These are phyloP conservation scores for Caenorhabditis imperialis DNA, from an alignment of 2,888 invertebrate species.

Conservation along the genomic window DNA sequence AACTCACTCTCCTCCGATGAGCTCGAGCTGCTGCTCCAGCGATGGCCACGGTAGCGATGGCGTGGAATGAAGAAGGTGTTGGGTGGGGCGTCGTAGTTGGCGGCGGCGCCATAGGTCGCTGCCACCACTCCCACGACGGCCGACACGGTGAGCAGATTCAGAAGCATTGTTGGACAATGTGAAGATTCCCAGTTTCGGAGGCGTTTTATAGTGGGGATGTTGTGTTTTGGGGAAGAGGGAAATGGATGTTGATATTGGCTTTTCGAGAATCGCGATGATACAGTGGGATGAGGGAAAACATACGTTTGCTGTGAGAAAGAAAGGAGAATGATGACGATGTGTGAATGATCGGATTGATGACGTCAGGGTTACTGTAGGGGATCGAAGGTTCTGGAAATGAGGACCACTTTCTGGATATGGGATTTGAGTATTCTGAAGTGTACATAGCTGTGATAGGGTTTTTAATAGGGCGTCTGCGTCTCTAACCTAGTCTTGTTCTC, in stretches of 20 bases:
- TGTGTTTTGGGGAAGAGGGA: background rate
- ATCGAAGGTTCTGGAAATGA: no score
- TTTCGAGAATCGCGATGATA: no score
- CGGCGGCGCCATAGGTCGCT: conserved; percentile 7
- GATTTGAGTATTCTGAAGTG: no score
- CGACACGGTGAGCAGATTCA: conserved; percentile 32
- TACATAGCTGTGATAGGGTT: no score
- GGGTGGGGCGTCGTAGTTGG: background rate
- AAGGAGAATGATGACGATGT: background rate
- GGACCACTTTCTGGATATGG: no score
- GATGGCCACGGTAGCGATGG: background rate
- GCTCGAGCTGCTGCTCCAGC: conserved; percentile 16
- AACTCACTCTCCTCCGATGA: conserved; percentile 25
- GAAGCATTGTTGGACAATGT: conserved; percentile 27
- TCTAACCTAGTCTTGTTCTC: no score
- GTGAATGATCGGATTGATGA: no score
- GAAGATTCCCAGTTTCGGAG: background rate
- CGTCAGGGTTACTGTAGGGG: no score
- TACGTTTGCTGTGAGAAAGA: no score
- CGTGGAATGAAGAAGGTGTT: background rate
- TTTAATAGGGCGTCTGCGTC: no score
- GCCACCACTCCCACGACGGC: conserved; percentile 20
- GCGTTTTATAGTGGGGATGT: conserved; percentile 9
- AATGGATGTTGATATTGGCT: conserved; percentile 28
- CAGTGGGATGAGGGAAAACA: no score